Evolutionary conservation across 1,140 invertebrate genomes (phyloP).

Genomic region (Psilanteris sp.): DNA sequence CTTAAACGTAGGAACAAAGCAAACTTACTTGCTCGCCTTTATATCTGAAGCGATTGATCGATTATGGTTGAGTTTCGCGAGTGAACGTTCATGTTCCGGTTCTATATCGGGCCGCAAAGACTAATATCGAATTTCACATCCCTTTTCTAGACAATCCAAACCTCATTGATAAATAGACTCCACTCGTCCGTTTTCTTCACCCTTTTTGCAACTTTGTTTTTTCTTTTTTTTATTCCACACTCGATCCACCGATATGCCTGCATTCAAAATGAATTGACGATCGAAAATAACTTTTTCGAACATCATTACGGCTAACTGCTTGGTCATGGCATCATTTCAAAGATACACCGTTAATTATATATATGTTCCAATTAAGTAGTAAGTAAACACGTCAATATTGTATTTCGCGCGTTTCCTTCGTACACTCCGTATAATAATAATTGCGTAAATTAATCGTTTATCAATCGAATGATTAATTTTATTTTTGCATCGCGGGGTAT

Average conservation of each 20-base stretch:
- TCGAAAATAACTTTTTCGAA: conserved; percentile 29
- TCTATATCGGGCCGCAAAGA: conserved; percentile 32
- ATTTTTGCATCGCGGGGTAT: too few relatives aligned
- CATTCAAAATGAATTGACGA: conserved; percentile 37
- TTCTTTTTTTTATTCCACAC: conserved; percentile 15
- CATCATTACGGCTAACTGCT: not conserved
- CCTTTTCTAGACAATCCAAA: conserved; percentile 42
- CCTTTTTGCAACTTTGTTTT: conserved; percentile 12
- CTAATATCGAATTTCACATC: conserved; percentile 32
- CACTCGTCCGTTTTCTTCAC: conserved; percentile 3
- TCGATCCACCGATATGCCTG: conserved; percentile 5
- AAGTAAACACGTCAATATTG: too few relatives aligned
- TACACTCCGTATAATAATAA: too few relatives aligned
- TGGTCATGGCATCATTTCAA: too few relatives aligned
- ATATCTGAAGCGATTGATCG: conserved; percentile 44
- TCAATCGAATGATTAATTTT: too few relatives aligned
- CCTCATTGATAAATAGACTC: conserved; percentile 45
- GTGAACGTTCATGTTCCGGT: conserved; percentile 27
- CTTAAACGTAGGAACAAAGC: conserved; percentile 42
- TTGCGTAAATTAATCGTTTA: too few relatives aligned
- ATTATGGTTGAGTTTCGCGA: conserved; percentile 38
- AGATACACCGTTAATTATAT: too few relatives aligned
- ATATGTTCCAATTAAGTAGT: too few relatives aligned
- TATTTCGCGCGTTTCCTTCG: too few relatives aligned
- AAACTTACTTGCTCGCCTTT: conserved; percentile 47